Conservation (phyloP, 1,140 invertebrate genomes). For the Diprion similis region DNA sequence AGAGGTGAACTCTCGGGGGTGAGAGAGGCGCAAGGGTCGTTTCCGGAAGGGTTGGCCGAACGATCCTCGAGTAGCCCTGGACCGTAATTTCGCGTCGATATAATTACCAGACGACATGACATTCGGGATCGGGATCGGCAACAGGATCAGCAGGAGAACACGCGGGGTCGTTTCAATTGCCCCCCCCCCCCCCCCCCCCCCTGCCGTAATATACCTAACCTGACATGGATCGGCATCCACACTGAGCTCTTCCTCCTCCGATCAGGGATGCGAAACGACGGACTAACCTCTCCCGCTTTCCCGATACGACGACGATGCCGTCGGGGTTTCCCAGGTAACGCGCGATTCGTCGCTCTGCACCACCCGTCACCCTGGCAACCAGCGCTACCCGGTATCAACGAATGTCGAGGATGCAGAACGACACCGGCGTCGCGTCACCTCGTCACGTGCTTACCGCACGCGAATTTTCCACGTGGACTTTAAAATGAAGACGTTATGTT, state of each 20-base stretch:
- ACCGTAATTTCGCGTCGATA: slow-evolving; percentile 7
- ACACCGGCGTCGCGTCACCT: not conserved
- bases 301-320: not conserved
- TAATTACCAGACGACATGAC: not conserved
- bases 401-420: no score
- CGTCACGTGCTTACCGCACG: slow-evolving; percentile 37
- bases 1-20: not conserved
- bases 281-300: slow-evolving; percentile 13
- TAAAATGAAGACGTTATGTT: no score
- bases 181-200: no score
- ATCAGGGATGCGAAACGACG: no score
- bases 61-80: not conserved
- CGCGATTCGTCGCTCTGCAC: slow-evolving; percentile 26
- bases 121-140: not conserved
- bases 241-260: no score
- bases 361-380: slow-evolving; percentile 48
- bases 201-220: no score
- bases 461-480: slow-evolving; percentile 15
- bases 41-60: not conserved
- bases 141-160: not conserved
- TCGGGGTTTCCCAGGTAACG: slow-evolving; percentile 50
- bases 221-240: no score
- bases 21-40: not conserved
- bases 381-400: slow-evolving; percentile 7
- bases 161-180: no score